These are phyloP conservation scores for Drosophila gunungcola DNA, from an alignment of 1,140 invertebrate species.

Conservation along the genomic window DNA sequence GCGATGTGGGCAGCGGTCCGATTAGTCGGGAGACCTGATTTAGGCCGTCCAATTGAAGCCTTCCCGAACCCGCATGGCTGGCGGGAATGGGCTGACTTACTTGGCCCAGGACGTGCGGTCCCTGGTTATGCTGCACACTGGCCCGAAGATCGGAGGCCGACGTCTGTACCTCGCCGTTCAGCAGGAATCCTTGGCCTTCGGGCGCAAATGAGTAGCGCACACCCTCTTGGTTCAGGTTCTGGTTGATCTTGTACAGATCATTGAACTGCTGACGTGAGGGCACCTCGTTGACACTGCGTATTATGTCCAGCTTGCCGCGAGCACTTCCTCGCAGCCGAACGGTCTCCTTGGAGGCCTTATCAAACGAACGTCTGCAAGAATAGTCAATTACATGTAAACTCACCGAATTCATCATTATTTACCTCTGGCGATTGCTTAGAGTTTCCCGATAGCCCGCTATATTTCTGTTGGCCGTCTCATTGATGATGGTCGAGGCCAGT, in stretches of 20 bases:
- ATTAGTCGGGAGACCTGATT: slow-evolving; percentile 14
- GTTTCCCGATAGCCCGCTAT: slow-evolving; percentile 53
- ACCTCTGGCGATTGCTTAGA: slow-evolving; percentile 66
- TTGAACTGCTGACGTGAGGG: slow-evolving; percentile 71
- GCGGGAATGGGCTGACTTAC: slow-evolving; percentile 44
- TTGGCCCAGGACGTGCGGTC: slow-evolving; percentile 52
- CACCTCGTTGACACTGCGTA: slow-evolving; percentile 74
- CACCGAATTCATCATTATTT: neutral
- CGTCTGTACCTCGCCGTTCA: slow-evolving; percentile 60
- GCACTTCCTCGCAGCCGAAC: slow-evolving; percentile 49
- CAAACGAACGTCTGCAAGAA: slow-evolving; percentile 58
- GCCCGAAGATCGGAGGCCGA: slow-evolving; percentile 51
- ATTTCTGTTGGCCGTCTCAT: slow-evolving; percentile 39
- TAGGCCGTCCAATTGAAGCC: neutral
- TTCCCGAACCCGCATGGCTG: slow-evolving; percentile 1
- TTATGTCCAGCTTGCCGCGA: slow-evolving; percentile 67
- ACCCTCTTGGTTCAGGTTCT: slow-evolving; percentile 54
- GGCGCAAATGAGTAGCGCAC: slow-evolving; percentile 52
- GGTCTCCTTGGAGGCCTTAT: slow-evolving; percentile 72
- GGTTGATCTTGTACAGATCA: slow-evolving; percentile 76
- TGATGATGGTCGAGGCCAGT: slow-evolving; percentile 70
- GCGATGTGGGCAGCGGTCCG: neutral
- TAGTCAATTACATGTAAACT: slow-evolving; percentile 2
- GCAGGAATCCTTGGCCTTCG: slow-evolving; percentile 46
- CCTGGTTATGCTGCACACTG: slow-evolving; percentile 67